Percentiles rank a stretch among this genome's conserved stretches.
phyloP scores from a whole-genome alignment of 1,140 invertebrate genomes.

The Lucilia cuprina region DNA sequence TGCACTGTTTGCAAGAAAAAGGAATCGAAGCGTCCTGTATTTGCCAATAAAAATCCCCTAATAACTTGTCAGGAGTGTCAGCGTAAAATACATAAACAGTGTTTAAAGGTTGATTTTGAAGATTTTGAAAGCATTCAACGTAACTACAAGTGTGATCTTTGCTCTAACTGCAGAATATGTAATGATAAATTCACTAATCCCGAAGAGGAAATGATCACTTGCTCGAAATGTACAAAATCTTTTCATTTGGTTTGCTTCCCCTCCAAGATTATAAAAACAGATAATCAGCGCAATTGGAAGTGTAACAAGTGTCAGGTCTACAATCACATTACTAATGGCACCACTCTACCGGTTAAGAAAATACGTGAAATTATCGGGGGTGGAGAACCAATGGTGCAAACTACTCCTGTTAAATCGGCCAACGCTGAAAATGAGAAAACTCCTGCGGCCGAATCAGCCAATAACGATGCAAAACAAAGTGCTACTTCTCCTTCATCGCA shows the following conservation, averaged over 20 bases:
- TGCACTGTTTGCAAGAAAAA: conserved; percentile 36
- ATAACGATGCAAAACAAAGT: not conserved
- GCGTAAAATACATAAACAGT: conserved; percentile 36
- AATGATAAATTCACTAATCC: not conserved
- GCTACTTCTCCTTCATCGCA: not conserved
- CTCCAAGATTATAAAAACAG: conserved; percentile 41
- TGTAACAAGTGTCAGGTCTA: conserved; percentile 43
- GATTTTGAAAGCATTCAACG: conserved; percentile 22
- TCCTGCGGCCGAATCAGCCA: too few species aligned
- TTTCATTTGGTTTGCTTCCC: conserved; percentile 51
- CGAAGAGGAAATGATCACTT: conserved; percentile 40
- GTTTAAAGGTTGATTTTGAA: conserved; percentile 38
- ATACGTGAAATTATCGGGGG: conserved; percentile 38
- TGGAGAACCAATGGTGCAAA: not conserved
- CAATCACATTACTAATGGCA: not conserved
- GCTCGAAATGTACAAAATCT: conserved; percentile 49
- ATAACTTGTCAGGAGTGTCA: conserved; percentile 39
- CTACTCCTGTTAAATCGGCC: not conserved
- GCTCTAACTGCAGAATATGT: conserved; percentile 36
- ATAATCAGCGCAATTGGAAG: conserved; percentile 46
- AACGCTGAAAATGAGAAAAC: not conserved
- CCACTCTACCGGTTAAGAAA: conserved; percentile 33
- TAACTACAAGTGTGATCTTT: conserved; percentile 39
- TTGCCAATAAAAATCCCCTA: conserved; percentile 37
- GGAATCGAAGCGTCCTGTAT: conserved; percentile 33